A percentile compares a stretch with the other conserved stretches of the same genome.
Conservation (phyloP, 2,113 vertebrate genomes). For the Callocephalon fimbriatum region DNA sequence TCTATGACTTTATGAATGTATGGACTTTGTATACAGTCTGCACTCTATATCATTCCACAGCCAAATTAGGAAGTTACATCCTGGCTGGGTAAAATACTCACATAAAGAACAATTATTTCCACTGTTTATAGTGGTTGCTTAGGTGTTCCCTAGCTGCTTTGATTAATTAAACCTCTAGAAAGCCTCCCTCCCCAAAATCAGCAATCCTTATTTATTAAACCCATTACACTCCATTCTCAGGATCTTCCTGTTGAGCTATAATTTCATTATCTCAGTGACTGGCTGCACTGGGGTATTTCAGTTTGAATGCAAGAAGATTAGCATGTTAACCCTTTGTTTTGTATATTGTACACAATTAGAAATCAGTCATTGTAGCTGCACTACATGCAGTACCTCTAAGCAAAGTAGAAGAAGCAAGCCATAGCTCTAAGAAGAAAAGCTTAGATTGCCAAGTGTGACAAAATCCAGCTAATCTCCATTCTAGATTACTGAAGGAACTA, state of each 20-base stretch:
- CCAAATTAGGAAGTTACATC: not conserved
- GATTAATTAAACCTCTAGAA: constrained; percentile 49
- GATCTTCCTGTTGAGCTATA: constrained; percentile 41
- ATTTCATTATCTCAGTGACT: constrained; percentile 56
- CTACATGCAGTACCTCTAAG: not conserved
- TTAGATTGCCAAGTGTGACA: not conserved
- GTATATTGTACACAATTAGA: not conserved
- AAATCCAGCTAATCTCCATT: constrained; percentile 25
- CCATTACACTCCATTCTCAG: constrained; percentile 14
- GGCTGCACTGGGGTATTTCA: constrained; percentile 19
- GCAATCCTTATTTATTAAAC: constrained; percentile 31
- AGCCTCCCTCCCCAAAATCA: not conserved
- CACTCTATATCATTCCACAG: not conserved
- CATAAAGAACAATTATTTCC: constrained; percentile 15
- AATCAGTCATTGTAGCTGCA: not conserved
- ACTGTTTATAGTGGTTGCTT: constrained; percentile 16
- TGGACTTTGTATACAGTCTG: not conserved
- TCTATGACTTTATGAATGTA: not conserved
- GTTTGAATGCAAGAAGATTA: constrained; percentile 36
- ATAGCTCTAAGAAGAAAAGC: not conserved
- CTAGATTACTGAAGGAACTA: not conserved
- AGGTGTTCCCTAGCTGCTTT: constrained; percentile 35
- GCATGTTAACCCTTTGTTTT: constrained; percentile 45
- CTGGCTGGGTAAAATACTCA: not conserved
- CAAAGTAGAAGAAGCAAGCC: not conserved